Conservation (phyloP, 2,797 vertebrate species). For the Taenioides sp. region DNA sequence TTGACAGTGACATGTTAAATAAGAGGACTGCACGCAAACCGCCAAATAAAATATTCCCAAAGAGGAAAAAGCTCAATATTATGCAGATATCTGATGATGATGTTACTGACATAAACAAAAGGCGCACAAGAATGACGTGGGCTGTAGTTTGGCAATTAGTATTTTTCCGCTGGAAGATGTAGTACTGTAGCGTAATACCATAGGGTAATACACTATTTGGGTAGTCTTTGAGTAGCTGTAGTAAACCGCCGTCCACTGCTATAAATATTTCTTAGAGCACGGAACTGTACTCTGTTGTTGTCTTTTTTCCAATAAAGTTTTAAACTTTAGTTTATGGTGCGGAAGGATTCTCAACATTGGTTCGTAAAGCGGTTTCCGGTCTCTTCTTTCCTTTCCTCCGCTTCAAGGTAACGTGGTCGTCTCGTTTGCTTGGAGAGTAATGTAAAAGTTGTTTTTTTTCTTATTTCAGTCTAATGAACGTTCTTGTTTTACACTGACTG, state of each 20-base stretch:
- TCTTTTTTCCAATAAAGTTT: neutral
- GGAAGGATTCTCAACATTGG: slow-evolving; percentile 56
- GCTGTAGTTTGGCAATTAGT: rapidly evolving
- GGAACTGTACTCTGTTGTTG: neutral
- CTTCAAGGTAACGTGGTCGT: slow-evolving; percentile 83
- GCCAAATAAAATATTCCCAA: neutral
- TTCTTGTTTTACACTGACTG: neutral
- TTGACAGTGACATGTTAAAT: neutral
- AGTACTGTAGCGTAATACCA: slow-evolving; percentile 37
- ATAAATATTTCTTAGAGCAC: neutral
- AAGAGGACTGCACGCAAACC: neutral
- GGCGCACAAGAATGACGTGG: slow-evolving; percentile 59
- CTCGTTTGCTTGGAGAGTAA: slow-evolving; percentile 21
- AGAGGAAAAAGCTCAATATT: neutral
- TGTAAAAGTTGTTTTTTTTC: slow-evolving; percentile 19
- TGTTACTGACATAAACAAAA: slow-evolving; percentile 45
- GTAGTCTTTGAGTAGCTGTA: neutral
- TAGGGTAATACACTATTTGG: slow-evolving; percentile 43
- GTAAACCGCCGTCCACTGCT: neutral
- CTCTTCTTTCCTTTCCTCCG: slow-evolving; percentile 76
- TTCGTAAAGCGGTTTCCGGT: slow-evolving; percentile 67
- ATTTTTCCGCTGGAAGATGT: slow-evolving; percentile 46
- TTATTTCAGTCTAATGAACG: rapidly evolving
- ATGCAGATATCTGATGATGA: neutral
- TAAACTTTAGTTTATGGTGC: slow-evolving; percentile 5